Evolutionary conservation across 2,113 vertebrate species (phyloP).

Genomic region (Amblyornis subalaris): DNA sequence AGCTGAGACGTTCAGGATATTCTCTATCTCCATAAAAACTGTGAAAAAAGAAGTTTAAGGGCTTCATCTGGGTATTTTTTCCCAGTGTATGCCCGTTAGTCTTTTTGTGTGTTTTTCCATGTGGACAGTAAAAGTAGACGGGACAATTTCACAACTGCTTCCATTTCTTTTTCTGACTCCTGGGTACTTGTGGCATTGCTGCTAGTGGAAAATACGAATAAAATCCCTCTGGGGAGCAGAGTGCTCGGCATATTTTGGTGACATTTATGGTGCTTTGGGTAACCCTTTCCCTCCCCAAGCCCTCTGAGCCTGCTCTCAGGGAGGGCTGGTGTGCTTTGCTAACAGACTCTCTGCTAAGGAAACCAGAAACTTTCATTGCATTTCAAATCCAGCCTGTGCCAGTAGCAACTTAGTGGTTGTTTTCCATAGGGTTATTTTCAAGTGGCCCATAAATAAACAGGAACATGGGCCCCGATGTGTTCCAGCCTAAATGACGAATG

Average conservation of each 20-base stretch:
- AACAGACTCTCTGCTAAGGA: not conserved
- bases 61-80: not conserved
- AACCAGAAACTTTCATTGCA: conserved; percentile 1
- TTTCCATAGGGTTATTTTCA: conserved; percentile 30
- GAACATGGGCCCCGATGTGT: not conserved
- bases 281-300: not conserved
- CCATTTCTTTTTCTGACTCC: conserved; percentile 1
- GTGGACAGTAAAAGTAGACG: not conserved
- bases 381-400: not conserved
- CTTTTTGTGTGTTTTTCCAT: conserved; percentile 8
- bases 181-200: not conserved
- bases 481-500: not conserved
- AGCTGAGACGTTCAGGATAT: not conserved
- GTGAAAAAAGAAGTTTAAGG: not conserved
- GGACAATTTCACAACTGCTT: conserved; percentile 17
- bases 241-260: not conserved
- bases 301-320: not conserved
- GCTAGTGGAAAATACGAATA: not conserved
- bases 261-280: not conserved
- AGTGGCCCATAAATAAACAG: conserved; percentile 33
- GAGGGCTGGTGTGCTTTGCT: not conserved
- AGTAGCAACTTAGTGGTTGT: not conserved
- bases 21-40: not conserved
- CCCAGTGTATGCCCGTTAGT: not conserved
- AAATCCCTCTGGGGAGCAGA: not conserved